phyloP scores from a whole-genome alignment of 2,888 invertebrate genomes.

The Omphaloscelis lunosa region DNA sequence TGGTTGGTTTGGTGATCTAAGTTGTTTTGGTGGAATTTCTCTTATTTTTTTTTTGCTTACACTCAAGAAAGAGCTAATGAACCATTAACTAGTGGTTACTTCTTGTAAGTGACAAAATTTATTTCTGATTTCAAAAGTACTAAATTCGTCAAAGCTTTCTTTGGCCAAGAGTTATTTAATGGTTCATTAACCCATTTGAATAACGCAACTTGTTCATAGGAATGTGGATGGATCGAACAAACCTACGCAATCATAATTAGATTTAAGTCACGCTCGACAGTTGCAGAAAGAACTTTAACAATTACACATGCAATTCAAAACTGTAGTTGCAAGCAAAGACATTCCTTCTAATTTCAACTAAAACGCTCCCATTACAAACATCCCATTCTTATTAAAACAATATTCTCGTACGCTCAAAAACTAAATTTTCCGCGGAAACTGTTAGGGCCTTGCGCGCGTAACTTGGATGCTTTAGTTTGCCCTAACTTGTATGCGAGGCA shows the following conservation, averaged over 20 bases:
- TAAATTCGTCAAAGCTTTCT: too few species aligned
- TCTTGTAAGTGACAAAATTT: not conserved
- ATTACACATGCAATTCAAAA: not conserved
- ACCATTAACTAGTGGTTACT: not conserved
- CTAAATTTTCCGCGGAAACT: constrained; percentile 69
- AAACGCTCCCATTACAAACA: constrained; percentile 28
- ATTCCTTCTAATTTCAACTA: constrained; percentile 14
- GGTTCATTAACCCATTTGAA: not conserved
- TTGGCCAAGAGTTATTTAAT: not conserved
- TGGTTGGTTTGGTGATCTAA: not conserved
- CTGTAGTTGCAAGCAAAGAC: constrained; percentile 7
- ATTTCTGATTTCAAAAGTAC: not conserved
- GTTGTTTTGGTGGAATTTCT: not conserved
- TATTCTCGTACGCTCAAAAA: constrained; percentile 65
- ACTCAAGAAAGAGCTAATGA: not conserved
- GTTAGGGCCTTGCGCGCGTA: constrained; percentile 66
- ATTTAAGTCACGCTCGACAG: not conserved
- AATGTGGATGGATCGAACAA: not conserved
- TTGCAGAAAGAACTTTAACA: not conserved
- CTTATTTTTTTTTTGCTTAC: too few species aligned
- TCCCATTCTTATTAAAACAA: constrained; percentile 45
- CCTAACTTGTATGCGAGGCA: constrained; percentile 72
- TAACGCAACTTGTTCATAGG: too few species aligned
- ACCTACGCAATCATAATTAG: not conserved
- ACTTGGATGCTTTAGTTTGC: constrained; percentile 75